A percentile compares a stretch with the other conserved stretches of the same genome.
phyloP scores from a whole-genome alignment of 1,140 invertebrate genomes.

The Portunus trituberculatus region DNA sequence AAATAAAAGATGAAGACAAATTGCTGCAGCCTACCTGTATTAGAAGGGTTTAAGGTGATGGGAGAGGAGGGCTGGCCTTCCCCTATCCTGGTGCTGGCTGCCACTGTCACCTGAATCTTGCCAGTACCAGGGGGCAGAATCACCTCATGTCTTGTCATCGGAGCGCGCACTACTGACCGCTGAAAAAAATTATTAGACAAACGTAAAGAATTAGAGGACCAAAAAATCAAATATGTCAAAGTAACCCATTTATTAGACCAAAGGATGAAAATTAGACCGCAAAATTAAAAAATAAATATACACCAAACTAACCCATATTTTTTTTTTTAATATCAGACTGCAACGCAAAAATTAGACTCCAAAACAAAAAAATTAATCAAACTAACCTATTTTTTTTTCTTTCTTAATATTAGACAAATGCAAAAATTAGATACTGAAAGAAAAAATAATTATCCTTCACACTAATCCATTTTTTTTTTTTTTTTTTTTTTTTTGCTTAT shows the following conservation, averaged over 20 bases:
- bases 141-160: slow-evolving; percentile 52
- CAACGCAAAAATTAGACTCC: no score
- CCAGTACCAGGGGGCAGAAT: not conserved
- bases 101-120: slow-evolving; percentile 82
- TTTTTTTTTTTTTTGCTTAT: no score
- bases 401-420: no score
- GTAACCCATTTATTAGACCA: no score
- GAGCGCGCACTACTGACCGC: slow-evolving; percentile 51
- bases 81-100: slow-evolving; percentile 84
- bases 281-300: not conserved
- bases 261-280: no score
- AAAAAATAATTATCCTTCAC: no score
- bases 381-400: no score
- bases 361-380: no score
- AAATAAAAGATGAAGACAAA: not conserved
- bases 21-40: slow-evolving; percentile 25
- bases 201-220: not conserved
- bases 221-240: no score
- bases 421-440: no score
- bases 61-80: slow-evolving; percentile 81
- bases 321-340: no score
- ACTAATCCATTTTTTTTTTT: no score
- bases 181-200: not conserved
- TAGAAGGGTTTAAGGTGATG: slow-evolving; percentile 67
- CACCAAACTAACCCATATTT: not conserved